Conservation (phyloP, 2,797 vertebrate species). For the Limnodromus scolopaceus region DNA sequence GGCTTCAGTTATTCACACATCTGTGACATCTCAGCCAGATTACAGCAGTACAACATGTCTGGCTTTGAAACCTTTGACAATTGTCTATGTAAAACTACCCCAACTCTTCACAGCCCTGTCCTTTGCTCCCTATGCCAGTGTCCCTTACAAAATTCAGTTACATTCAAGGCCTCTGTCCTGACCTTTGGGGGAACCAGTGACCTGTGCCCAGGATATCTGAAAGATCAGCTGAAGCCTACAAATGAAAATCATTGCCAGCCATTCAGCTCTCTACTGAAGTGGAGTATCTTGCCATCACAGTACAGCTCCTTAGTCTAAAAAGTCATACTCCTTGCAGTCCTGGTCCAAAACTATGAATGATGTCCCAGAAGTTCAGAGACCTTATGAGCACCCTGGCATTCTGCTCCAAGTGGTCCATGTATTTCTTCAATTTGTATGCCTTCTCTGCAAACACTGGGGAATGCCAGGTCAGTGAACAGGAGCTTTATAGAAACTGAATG, state of each 20-base stretch:
- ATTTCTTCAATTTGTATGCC: not conserved
- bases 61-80: not conserved
- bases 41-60: rapidly evolving
- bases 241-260: not conserved
- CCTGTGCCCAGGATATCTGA: not conserved
- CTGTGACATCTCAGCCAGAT: not conserved
- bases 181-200: not conserved
- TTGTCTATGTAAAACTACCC: not conserved
- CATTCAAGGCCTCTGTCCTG: not conserved
- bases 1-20: not conserved
- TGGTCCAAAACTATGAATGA: not conserved
- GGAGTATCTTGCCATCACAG: not conserved
- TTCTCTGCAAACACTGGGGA: not conserved
- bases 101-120: not conserved
- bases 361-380: not conserved
- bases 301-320: not conserved
- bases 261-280: not conserved
- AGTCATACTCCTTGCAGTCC: not conserved
- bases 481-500: not conserved
- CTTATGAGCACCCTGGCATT: not conserved
- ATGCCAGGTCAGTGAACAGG: not conserved
- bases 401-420: not conserved
- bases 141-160: not conserved
- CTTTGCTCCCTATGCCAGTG: not conserved
- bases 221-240: not conserved